These are phyloP conservation scores for Ashinkailepas kermadecensis DNA, from an alignment of 2,888 invertebrate species.

Conservation along the genomic window DNA sequence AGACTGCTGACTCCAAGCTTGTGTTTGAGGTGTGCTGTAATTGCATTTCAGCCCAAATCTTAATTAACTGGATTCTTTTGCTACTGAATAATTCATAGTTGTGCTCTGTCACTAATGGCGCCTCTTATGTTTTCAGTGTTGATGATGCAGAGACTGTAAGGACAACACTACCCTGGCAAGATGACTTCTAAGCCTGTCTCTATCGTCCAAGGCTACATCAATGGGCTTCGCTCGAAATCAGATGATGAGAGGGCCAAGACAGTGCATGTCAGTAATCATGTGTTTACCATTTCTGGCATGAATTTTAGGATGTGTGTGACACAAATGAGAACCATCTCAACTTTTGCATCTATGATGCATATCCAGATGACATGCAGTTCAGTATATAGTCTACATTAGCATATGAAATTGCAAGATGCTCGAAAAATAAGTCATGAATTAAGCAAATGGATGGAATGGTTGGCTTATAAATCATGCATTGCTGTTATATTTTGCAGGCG, in stretches of 20 bases:
- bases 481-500: not conserved
- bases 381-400: not conserved
- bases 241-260: not conserved
- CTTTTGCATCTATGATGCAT: not conserved
- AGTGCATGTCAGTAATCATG: slow-evolving; percentile 5
- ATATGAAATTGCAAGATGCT: not conserved
- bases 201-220: not conserved
- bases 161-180: not conserved
- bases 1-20: too few species aligned
- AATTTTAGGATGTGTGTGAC: not conserved
- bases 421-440: not conserved
- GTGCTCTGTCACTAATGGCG: too few species aligned
- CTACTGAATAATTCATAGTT: too few species aligned
- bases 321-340: not conserved
- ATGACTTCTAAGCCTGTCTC: not conserved
- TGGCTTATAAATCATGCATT: not conserved
- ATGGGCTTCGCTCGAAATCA: not conserved
- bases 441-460: not conserved
- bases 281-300: not conserved
- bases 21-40: too few species aligned
- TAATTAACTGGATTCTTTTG: too few species aligned
- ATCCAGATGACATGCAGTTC: not conserved
- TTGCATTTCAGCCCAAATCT: too few species aligned
- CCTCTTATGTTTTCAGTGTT: too few species aligned
- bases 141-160: too few species aligned